These are phyloP conservation scores for Solenopsis fugax DNA, from an alignment of 1,140 invertebrate genomes.

Conservation along the genomic window DNA sequence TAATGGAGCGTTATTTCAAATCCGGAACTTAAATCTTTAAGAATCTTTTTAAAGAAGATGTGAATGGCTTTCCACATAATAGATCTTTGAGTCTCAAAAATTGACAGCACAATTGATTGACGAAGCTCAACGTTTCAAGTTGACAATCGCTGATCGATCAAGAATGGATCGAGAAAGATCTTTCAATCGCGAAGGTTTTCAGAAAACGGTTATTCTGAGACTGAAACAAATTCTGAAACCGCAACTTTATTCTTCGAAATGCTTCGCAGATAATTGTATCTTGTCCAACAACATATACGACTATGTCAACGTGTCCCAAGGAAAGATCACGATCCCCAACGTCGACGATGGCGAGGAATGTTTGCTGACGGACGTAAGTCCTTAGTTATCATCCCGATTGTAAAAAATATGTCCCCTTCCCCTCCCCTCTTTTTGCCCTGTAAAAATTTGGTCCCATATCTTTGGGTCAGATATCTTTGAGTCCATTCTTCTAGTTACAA, in stretches of 20 bases:
- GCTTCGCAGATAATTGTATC: constrained; percentile 86
- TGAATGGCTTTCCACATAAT: background rate
- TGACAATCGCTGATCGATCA: background rate
- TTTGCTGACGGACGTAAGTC: constrained; percentile 91
- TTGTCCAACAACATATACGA: constrained; percentile 90
- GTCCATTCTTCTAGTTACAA: background rate
- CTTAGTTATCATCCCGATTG: constrained; percentile 24
- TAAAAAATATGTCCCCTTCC: constrained; percentile 6
- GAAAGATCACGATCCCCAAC: constrained; percentile 91
- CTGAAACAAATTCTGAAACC: constrained; percentile 12
- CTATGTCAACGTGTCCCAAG: constrained; percentile 92
- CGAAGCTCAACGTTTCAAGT: background rate
- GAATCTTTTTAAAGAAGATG: constrained; percentile 1
- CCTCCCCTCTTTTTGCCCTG: background rate
- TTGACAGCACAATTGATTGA: constrained; percentile 12
- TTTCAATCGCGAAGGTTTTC: background rate
- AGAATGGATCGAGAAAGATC: background rate
- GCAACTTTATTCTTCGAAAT: constrained; percentile 77
- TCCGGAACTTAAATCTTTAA: background rate
- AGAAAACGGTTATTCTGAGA: background rate
- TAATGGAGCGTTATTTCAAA: constrained; percentile 11
- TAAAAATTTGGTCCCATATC: constrained; percentile 10
- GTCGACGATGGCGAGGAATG: constrained; percentile 93
- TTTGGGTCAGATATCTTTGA: constrained; percentile 30
- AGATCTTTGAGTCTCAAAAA: constrained; percentile 6